Evolutionary conservation across 2,888 invertebrate genomes (phyloP).

Genomic region (Ellobium chinense): DNA sequence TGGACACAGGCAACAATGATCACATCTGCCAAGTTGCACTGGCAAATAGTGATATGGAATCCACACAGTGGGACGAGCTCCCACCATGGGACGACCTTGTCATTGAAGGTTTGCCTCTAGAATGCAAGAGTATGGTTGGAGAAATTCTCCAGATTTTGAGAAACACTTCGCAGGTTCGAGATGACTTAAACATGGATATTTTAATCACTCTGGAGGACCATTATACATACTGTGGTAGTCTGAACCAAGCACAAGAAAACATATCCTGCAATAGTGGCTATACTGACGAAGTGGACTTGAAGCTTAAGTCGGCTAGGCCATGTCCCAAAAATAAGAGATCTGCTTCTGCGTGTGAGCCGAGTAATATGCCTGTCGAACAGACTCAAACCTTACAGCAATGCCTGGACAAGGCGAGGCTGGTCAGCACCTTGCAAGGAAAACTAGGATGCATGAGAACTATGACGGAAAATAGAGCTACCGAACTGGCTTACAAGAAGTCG

Average conservation of each 20-base stretch:
- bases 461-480: conserved; percentile 1
- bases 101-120: background rate
- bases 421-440: conserved; percentile 6
- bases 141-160: background rate
- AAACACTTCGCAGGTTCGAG: background rate
- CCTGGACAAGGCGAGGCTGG: conserved; percentile 31
- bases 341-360: background rate
- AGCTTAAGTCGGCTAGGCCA: too few relatives aligned
- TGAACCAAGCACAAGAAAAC: background rate
- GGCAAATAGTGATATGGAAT: too few relatives aligned
- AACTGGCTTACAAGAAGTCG: conserved; percentile 24
- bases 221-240: background rate
- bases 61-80: too few relatives aligned
- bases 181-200: background rate
- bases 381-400: conserved; percentile 5
- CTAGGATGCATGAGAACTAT: background rate
- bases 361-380: background rate
- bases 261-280: conserved; percentile 33
- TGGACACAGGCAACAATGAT: too few relatives aligned
- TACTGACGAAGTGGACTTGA: background rate
- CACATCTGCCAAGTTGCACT: background rate
- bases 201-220: background rate
- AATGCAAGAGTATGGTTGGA: background rate
- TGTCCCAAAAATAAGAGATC: background rate
- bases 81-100: background rate